Conservation (phyloP, 2,113 vertebrate species). For the Poeciliopsis prolifica region DNA sequence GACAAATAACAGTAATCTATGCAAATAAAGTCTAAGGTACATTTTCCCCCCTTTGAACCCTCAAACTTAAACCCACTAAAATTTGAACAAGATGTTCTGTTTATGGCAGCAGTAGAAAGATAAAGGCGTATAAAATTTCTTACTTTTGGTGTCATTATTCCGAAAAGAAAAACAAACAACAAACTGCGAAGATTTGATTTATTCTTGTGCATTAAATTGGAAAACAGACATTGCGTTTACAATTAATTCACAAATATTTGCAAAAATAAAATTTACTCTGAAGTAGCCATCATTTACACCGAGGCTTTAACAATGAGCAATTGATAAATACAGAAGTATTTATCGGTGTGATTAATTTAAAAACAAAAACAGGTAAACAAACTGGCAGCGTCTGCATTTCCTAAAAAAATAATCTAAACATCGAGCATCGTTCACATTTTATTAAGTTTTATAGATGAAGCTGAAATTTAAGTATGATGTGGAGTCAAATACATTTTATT, state of each 20-base stretch:
- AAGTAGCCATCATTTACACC: not conserved
- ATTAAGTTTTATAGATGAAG: not conserved
- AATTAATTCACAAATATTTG: not conserved
- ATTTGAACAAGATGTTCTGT: too few species aligned
- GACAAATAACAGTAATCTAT: too few species aligned
- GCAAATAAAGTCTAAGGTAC: too few species aligned
- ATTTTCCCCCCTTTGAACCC: too few species aligned
- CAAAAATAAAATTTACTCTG: not conserved
- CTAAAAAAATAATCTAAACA: not conserved
- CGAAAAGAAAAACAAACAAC: not conserved
- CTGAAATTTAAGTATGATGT: not conserved
- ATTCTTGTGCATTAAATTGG: slow-evolving; percentile 34
- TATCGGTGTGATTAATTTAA: not conserved
- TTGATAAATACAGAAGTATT: too few species aligned
- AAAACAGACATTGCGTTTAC: slow-evolving; percentile 18
- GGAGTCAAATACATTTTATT: too few species aligned
- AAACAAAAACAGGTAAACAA: not conserved
- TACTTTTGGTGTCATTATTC: not conserved
- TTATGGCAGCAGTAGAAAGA: too few species aligned
- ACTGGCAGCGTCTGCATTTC: not conserved
- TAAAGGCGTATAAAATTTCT: not conserved
- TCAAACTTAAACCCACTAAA: too few species aligned
- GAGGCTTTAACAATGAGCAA: not conserved
- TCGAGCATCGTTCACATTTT: not conserved
- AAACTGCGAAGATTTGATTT: slow-evolving; percentile 32